Conservation (phyloP, 2,888 invertebrate genomes). For the Metalampra italica region DNA sequence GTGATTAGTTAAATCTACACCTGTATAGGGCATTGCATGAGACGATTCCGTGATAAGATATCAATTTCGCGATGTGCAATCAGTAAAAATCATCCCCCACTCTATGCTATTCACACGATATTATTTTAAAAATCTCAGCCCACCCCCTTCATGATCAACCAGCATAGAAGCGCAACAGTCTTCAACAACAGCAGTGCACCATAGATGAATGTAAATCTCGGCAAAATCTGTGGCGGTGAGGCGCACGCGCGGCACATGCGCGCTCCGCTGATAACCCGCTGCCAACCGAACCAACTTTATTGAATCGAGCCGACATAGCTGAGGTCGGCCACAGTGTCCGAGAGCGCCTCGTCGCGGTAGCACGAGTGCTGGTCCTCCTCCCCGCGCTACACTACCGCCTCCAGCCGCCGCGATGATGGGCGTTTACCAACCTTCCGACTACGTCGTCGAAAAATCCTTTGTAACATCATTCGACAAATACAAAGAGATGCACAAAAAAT, state of each 20-base stretch:
- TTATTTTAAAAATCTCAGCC: too few species aligned
- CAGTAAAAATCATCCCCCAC: too few species aligned
- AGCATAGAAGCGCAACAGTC: not conserved
- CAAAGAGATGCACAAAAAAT: constrained; percentile 88
- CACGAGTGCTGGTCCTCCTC: constrained; percentile 9
- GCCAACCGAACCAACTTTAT: not conserved
- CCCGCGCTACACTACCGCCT: constrained; percentile 24
- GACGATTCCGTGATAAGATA: too few species aligned
- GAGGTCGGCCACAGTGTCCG: constrained; percentile 29
- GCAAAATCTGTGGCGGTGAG: not conserved
- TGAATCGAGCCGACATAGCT: not conserved
- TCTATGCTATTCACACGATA: too few species aligned
- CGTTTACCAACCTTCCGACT: constrained; percentile 79
- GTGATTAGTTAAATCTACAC: too few species aligned
- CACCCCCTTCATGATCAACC: too few species aligned
- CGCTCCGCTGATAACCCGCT: constrained; percentile 8
- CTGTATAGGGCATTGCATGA: too few species aligned
- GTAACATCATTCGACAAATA: constrained; percentile 82
- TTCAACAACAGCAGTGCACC: too few species aligned
- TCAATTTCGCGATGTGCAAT: too few species aligned
- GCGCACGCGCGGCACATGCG: constrained; percentile 54
- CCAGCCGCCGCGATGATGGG: constrained; percentile 78
- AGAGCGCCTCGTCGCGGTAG: constrained; percentile 24
- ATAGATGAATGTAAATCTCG: too few species aligned
- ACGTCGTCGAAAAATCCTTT: constrained; percentile 83